Base-by-base conservation (phyloP, 1,140 invertebrate genomes). In the Cotesia glomerata region DNA sequence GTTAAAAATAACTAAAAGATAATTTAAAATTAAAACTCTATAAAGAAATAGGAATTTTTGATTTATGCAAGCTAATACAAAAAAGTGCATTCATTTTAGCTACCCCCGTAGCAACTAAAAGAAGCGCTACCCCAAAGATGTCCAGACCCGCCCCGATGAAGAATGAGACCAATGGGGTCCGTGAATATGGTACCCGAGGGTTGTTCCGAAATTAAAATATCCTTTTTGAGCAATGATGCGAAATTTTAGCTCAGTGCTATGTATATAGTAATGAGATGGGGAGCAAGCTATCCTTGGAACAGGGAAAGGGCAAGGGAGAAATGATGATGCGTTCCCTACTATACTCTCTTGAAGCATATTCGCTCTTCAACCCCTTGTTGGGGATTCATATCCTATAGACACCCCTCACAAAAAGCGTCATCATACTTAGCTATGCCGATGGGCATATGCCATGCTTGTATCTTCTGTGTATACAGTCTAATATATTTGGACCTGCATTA, bases 181-280 rank as follows among this genome's bases (percentile, higher is more conserved):
- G 32, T 61, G 54, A 36, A 18, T 8, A 34, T 35, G 54, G 14
- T 67, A 11, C 16, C 74, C 72, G 74, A 79, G 77, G 78, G 71
- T 78, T 75, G 72, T 77, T 72, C 72, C 63, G 78, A 83, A 81
- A 82, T 82, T 79, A 81, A 80, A 84, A 84, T 80, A 83, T 78
- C 76, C 77, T 81, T 80, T 54, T 51, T 66, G 63, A 16, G 79
- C 81, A 81, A 82, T 84, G 77, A 83, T 66, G 73, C 61, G 71
- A 77, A 73, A 77, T 77, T 59, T 61, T 49, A 51, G 16, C 32
- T 26, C 54, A 59, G 65, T 65, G n/a, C n/a, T n/a, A n/a, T n/a
- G 26, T 26, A 26, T 26, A 26, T 26, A 26, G 52, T 72, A 72
- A 67, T 18, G 45, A 72, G 71, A 72, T 61, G 16, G 26, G 32